Percentiles rank a stretch among this genome's conserved stretches.
These are phyloP conservation scores for Chloropsis hardwickii DNA, from an alignment of 2,113 vertebrate species.

Conservation along the genomic window DNA sequence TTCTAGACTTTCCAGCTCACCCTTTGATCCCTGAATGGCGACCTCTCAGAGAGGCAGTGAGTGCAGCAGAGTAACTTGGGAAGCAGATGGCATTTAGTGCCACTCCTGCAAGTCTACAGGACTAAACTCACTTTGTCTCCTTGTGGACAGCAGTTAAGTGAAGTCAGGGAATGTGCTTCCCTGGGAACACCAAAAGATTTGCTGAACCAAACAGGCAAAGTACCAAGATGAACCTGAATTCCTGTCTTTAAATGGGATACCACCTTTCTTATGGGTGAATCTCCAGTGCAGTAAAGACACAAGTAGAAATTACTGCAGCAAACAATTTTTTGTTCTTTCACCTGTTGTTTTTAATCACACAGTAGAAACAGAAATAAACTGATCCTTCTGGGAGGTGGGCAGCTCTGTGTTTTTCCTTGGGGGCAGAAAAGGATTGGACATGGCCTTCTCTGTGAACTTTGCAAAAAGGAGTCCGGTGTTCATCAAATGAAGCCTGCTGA, in stretches of 20 bases:
- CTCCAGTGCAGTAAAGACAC: background rate
- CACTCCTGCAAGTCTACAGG: background rate
- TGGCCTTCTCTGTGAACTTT: background rate
- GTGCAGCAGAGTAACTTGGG: background rate
- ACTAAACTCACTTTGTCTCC: background rate
- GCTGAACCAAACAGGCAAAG: background rate
- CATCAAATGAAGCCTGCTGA: background rate
- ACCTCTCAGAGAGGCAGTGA: background rate
- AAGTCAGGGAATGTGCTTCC: background rate
- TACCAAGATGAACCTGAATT: background rate
- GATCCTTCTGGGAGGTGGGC: background rate
- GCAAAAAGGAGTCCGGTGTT: background rate
- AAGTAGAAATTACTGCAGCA: background rate
- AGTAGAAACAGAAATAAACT: background rate
- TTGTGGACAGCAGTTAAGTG: accelerated
- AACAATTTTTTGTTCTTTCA: background rate
- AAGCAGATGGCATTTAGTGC: background rate
- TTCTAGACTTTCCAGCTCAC: background rate
- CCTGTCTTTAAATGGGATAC: background rate
- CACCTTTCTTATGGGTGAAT: background rate
- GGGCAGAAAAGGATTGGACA: background rate
- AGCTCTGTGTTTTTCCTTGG: background rate
- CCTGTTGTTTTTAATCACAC: background rate
- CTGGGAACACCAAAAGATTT: background rate
- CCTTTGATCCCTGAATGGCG: accelerated